Conservation (phyloP, 2,113 vertebrate species). For the Mirounga angustirostris region DNA sequence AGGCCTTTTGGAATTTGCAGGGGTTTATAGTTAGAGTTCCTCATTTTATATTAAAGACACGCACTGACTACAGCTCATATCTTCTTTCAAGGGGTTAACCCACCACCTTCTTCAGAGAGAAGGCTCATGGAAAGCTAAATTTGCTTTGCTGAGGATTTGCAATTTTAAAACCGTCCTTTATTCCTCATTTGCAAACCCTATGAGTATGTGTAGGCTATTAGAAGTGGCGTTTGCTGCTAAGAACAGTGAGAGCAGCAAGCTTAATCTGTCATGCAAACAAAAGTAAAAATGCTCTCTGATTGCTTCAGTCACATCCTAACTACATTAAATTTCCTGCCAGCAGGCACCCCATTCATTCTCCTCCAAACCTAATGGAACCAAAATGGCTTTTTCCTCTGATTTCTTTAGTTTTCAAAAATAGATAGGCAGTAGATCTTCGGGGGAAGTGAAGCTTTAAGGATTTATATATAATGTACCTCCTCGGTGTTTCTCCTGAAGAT, state of each 20-base stretch:
- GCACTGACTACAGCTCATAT: neutral
- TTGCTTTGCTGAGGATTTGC: conserved; percentile 80
- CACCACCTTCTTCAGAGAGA: conserved; percentile 61
- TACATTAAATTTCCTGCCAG: conserved; percentile 83
- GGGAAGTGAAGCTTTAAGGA: conserved; percentile 70
- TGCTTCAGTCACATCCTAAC: conserved; percentile 83
- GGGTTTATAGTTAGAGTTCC: neutral
- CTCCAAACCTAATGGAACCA: conserved; percentile 81
- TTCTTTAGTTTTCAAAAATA: conserved; percentile 83
- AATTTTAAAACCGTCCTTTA: conserved; percentile 81
- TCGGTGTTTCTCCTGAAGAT: neutral
- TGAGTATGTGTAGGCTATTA: conserved; percentile 77
- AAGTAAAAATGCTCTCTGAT: conserved; percentile 84
- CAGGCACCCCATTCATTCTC: conserved; percentile 83
- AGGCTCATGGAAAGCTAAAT: conserved; percentile 70
- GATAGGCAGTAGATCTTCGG: conserved; percentile 76
- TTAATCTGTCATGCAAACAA: conserved; percentile 83
- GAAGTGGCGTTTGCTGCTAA: conserved; percentile 72
- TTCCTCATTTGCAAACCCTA: conserved; percentile 82
- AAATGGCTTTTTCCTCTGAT: conserved; percentile 81
- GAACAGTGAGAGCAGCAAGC: conserved; percentile 77
- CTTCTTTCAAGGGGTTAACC: conserved; percentile 73
- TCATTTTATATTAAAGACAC: neutral
- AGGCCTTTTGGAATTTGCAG: neutral
- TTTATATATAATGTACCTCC: conserved; percentile 61